These are phyloP conservation scores for Muscina levida DNA, from an alignment of 2,888 invertebrate species.

Conservation along the genomic window DNA sequence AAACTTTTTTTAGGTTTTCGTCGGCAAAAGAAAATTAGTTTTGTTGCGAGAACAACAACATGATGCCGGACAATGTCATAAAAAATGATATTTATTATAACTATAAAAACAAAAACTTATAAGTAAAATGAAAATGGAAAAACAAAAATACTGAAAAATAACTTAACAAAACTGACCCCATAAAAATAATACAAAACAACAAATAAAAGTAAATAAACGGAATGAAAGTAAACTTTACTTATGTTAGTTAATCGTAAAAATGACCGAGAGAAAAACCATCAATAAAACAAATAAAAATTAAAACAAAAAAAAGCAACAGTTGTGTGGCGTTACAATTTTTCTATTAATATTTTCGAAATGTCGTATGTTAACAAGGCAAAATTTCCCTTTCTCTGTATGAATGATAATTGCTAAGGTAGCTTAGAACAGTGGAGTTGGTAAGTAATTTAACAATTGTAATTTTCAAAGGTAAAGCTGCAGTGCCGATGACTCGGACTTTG, in stretches of 20 bases:
- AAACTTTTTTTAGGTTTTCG: too few species aligned
- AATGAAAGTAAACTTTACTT: conserved; percentile 67
- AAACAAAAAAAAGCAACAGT: conserved; percentile 45
- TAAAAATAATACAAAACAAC: conserved; percentile 34
- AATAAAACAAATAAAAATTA: conserved; percentile 65
- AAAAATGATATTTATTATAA: conserved; percentile 65
- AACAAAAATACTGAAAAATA: conserved; percentile 57
- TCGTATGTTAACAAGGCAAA: too few species aligned
- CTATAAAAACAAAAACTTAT: conserved; percentile 46
- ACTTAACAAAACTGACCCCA: conserved; percentile 45
- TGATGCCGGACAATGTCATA: conserved; percentile 60
- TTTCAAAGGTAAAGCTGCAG: too few species aligned
- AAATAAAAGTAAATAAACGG: conserved; percentile 47
- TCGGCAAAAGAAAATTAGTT: too few species aligned
- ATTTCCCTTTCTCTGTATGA: too few species aligned
- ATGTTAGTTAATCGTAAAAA: conserved; percentile 70
- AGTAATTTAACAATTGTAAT: too few species aligned
- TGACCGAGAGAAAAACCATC: conserved; percentile 64
- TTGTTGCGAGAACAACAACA: conserved; percentile 22
- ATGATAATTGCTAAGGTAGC: too few species aligned
- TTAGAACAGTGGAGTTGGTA: too few species aligned
- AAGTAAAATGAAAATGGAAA: too few species aligned
- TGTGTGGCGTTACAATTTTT: too few species aligned
- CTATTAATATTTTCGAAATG: too few species aligned
- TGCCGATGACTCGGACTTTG: too few species aligned